These are phyloP conservation scores for Scytalopus superciliaris DNA, from an alignment of 2,113 vertebrate species.

Conservation along the genomic window DNA sequence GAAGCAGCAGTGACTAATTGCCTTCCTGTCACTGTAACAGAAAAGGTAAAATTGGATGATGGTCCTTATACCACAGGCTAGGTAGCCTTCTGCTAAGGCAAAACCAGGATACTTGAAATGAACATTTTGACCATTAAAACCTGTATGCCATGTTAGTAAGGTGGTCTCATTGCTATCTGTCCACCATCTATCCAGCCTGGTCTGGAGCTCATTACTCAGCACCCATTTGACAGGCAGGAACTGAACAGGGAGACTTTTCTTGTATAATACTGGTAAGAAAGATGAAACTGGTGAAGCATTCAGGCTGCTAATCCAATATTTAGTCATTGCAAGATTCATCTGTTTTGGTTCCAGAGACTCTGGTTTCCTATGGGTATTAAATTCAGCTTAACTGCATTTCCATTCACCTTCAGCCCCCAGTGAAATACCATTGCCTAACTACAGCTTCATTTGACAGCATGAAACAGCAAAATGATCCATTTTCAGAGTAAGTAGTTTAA, in stretches of 20 bases:
- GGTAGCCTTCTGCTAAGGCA: background rate
- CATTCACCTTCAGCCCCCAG: background rate
- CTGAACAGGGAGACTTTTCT: background rate
- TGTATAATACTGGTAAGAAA: background rate
- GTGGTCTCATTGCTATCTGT: background rate
- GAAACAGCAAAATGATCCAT: background rate
- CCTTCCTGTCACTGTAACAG: background rate
- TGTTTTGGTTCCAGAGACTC: background rate
- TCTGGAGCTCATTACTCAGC: background rate
- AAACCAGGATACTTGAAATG: background rate
- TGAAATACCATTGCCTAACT: background rate
- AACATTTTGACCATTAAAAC: background rate
- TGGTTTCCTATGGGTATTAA: background rate
- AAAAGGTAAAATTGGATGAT: background rate
- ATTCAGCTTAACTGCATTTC: background rate
- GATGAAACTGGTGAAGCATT: background rate
- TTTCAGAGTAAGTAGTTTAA: background rate
- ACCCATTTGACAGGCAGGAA: background rate
- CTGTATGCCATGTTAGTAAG: background rate
- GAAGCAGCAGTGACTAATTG: background rate
- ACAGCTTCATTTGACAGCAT: background rate
- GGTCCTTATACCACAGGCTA: background rate
- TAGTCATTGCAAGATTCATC: background rate
- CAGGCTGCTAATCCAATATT: background rate
- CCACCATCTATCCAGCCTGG: background rate